These are phyloP conservation scores for Cataglyphis rosenhaueri DNA, from an alignment of 2,888 invertebrate genomes.

Conservation along the genomic window DNA sequence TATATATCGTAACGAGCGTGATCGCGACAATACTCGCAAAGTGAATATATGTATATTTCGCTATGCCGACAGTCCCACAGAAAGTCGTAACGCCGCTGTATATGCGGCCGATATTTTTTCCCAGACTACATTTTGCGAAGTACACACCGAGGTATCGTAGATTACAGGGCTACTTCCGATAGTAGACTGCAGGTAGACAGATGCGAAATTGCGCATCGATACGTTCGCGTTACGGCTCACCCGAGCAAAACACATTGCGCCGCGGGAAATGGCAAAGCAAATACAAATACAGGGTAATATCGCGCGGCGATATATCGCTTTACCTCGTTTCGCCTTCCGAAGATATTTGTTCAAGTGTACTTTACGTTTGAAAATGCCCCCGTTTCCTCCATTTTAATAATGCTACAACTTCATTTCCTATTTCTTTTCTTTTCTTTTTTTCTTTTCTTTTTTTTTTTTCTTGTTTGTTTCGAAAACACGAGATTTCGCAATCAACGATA, in stretches of 20 bases:
- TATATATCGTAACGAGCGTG: background rate
- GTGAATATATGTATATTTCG: conserved; percentile 32
- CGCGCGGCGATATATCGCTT: conserved; percentile 3
- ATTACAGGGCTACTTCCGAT: conserved; percentile 35
- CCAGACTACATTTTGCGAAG: conserved; percentile 23
- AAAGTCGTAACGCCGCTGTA: conserved; percentile 22
- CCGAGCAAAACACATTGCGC: conserved; percentile 27
- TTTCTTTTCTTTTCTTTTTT: no score
- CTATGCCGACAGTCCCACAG: conserved; percentile 8
- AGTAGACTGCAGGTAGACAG: conserved; percentile 40
- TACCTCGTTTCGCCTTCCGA: conserved; percentile 21
- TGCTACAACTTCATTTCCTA: background rate
- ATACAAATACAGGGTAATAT: conserved; percentile 51
- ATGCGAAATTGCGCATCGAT: conserved; percentile 49
- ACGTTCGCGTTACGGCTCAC: conserved; percentile 53
- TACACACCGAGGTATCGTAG: conserved; percentile 36
- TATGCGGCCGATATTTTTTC: conserved; percentile 25
- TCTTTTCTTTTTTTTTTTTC: background rate
- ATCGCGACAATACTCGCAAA: conserved; percentile 30
- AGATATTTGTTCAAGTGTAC: conserved; percentile 58
- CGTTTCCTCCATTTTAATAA: conserved; percentile 31
- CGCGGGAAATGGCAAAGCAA: conserved; percentile 62
- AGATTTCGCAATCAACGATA: background rate
- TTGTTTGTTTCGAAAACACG: background rate
- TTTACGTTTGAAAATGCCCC: conserved; percentile 31